Evolutionary conservation across 1,140 invertebrate species (phyloP), one percentile per base, ranked within the genome.

Genomic region (Caenorhabditis briggsae): DNA sequence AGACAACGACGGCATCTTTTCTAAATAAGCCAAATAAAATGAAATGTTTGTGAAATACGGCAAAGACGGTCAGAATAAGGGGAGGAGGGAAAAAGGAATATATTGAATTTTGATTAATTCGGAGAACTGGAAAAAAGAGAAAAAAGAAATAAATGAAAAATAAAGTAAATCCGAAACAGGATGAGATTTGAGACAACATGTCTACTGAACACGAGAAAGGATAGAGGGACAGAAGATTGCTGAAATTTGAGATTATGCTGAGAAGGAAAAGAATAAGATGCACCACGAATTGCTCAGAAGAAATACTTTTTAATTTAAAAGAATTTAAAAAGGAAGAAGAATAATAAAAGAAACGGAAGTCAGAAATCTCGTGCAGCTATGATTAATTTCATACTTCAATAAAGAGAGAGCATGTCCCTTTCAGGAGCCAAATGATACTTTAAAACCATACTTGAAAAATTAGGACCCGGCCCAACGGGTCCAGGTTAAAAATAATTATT

Each of bases 101-200:
- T 64, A 64, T 64, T 64, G 59, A 23, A 64, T 64, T 64, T 64
- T 64, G 59, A 64, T 64, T 64, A 64, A 64, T 64, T 64, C 25
- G 23, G 14, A 11, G 23, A 64, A 64, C 23, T 33, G 7, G 5
- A 58, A 18, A n/a, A n/a, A 58, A 58, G n/a, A 58, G 56, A 18
- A n/a, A 58, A 58, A 18, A 5, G 56, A 58, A 58, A 58, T 16
- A 58, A 58, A 16, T 14, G 50, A 11, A 58, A 58, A 58, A n/a
- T 58, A 33, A 33, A 33, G 33, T 33, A 33, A 33, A 33, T 33
- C 1, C 33, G 50, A 53, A 53, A 59, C 16, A 9, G n/a, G 64
- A 70, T 33, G 25, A 33, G 11, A 70, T 46, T 18, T 16, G 18
- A 70, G 14, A 43, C 20, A 18, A 46, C 33, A 70, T 70, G 64